These are phyloP conservation scores for Cyprinodon variegatus DNA, from an alignment of 2,113 vertebrate species.

Conservation along the genomic window DNA sequence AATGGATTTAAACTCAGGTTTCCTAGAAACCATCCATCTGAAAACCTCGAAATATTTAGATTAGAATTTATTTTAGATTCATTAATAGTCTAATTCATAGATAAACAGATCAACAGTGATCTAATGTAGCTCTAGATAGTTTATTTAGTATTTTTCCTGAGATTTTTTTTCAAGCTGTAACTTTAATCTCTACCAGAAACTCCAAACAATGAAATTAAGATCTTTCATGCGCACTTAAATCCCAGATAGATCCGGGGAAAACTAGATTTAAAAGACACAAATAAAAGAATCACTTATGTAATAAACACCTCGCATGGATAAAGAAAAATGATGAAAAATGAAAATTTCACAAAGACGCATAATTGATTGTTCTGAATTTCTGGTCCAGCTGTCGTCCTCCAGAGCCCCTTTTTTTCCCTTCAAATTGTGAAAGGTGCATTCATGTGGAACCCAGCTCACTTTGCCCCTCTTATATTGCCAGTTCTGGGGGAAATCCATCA, in stretches of 20 bases:
- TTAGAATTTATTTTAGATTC: background rate
- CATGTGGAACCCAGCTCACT: conserved; percentile 23
- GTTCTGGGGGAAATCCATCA: background rate
- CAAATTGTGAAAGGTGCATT: conserved; percentile 21
- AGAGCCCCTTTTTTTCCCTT: conserved; percentile 7
- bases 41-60: background rate
- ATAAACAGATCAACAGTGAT: background rate
- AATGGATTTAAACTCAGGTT: conserved; percentile 12
- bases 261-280: background rate
- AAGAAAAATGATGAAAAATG: background rate
- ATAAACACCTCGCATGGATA: background rate
- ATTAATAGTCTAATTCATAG: background rate
- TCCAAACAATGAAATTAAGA: background rate
- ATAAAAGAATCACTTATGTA: background rate
- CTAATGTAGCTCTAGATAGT: no score
- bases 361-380: conserved; percentile 1
- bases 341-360: background rate
- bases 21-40: background rate
- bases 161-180: background rate
- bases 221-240: background rate
- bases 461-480: conserved; percentile 8
- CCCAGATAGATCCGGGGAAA: background rate
- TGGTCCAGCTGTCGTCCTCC: conserved; percentile 8
- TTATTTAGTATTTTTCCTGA: no score
- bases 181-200: background rate